Percentiles rank a stretch among this genome's conserved stretches.
phyloP scores from a whole-genome alignment of 2,113 vertebrate species.

The Aplodontia rufa region DNA sequence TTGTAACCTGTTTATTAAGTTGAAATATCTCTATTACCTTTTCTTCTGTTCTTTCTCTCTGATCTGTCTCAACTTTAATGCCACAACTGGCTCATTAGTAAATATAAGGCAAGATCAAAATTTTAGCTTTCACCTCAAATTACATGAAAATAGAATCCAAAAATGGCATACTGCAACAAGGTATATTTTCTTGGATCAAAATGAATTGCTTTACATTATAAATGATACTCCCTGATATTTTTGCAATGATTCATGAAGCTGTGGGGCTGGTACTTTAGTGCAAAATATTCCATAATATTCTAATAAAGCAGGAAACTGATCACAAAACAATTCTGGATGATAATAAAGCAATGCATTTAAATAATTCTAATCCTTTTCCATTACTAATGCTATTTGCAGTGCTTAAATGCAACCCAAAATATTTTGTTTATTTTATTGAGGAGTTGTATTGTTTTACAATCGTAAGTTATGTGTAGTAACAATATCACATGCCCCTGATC shows the following conservation, averaged over 20 bases:
- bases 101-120: constrained; percentile 38
- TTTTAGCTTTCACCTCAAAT: constrained; percentile 62
- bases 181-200: constrained; percentile 70
- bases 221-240: constrained; percentile 73
- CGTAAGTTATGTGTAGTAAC: too few species aligned
- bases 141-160: constrained; percentile 55
- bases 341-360: constrained; percentile 58
- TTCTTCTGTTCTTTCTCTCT: background rate
- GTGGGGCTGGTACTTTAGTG: constrained; percentile 68
- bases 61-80: background rate
- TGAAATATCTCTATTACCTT: background rate
- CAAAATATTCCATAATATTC: constrained; percentile 67
- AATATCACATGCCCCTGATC: too few species aligned
- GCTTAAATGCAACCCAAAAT: constrained; percentile 39
- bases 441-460: too few species aligned
- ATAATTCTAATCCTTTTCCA: constrained; percentile 56
- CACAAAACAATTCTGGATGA: constrained; percentile 56
- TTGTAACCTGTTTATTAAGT: constrained; percentile 28
- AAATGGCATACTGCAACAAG: constrained; percentile 53
- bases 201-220: constrained; percentile 68
- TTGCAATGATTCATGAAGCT: constrained; percentile 64
- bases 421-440: too few species aligned
- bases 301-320: constrained; percentile 67
- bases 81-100: background rate
- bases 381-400: constrained; percentile 42